Conservation (phyloP, 2,797 vertebrate species). For the Neoniphon sammara region DNA sequence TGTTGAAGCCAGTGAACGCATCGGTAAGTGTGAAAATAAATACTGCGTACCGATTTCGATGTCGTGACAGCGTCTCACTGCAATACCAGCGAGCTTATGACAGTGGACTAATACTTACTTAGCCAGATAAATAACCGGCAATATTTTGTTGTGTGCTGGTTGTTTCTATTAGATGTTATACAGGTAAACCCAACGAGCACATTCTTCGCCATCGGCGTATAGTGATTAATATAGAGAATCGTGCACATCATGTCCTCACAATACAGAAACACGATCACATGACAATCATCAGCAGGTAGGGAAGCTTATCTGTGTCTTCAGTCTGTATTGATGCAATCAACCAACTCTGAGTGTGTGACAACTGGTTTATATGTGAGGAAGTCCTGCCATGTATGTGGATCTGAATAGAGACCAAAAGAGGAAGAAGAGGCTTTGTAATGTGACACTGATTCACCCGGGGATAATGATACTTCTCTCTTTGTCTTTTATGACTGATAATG, state of each 20-base stretch:
- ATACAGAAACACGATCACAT: constrained; percentile 65
- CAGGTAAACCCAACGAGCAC: not conserved
- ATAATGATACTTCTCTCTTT: not conserved
- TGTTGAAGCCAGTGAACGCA: constrained; percentile 25
- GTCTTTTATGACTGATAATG: not conserved
- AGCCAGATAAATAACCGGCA: not conserved
- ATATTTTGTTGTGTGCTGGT: not conserved
- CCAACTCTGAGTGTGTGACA: constrained; percentile 5
- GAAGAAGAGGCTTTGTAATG: constrained; percentile 23
- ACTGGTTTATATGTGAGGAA: constrained; percentile 41
- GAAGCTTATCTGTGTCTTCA: constrained; percentile 25
- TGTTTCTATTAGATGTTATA: not conserved
- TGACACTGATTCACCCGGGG: constrained; percentile 27
- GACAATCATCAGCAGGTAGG: constrained; percentile 68
- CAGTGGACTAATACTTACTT: constrained; percentile 52
- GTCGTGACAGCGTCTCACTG: constrained; percentile 70
- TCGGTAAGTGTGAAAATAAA: constrained; percentile 65
- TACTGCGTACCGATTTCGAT: not conserved
- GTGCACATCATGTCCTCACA: not conserved
- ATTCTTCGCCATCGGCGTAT: not conserved
- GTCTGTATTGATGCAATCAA: constrained; percentile 20
- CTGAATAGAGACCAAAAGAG: constrained; percentile 25
- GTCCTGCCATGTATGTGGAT: constrained; percentile 13
- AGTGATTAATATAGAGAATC: constrained; percentile 20
- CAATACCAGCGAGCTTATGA: constrained; percentile 55